Evolutionary conservation across 92 coral and sea anemone species (phyloP).

Genomic region (Micromussa lordhowensis): DNA sequence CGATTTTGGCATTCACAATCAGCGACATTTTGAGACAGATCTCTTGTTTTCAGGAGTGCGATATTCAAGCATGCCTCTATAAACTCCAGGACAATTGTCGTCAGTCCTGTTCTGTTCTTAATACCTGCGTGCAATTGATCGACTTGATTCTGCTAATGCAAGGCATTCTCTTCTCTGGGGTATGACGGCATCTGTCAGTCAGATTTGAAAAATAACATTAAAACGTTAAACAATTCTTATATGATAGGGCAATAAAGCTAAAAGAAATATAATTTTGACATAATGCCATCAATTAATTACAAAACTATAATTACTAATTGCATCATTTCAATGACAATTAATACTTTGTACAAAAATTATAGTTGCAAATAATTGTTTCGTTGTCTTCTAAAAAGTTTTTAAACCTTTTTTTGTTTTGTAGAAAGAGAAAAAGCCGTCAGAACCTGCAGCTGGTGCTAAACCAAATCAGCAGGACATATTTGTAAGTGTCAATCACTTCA

Average conservation of each 20-base stretch:
- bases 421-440: slow-evolving; percentile 54
- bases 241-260: background rate
- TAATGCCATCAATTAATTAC: too few relatives aligned
- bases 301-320: too few relatives aligned
- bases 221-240: background rate
- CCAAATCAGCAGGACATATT: slow-evolving; percentile 37
- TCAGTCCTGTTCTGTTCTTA: slow-evolving; percentile 63
- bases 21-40: slow-evolving; percentile 22
- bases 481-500: slow-evolving; percentile 13
- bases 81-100: slow-evolving; percentile 73
- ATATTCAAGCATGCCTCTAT: slow-evolving; percentile 56
- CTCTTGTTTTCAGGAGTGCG: slow-evolving; percentile 46
- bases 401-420: background rate
- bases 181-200: slow-evolving; percentile 53
- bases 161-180: slow-evolving; percentile 56
- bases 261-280: background rate
- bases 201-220: background rate
- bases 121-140: slow-evolving; percentile 66
- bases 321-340: too few relatives aligned
- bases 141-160: slow-evolving; percentile 68
- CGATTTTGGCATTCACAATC: background rate
- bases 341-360: background rate
- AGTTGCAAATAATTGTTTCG: background rate
- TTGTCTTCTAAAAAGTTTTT: background rate
- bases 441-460: slow-evolving; percentile 29